Base-by-base conservation (phyloP, 2,113 vertebrate species). In the Progne subis region DNA sequence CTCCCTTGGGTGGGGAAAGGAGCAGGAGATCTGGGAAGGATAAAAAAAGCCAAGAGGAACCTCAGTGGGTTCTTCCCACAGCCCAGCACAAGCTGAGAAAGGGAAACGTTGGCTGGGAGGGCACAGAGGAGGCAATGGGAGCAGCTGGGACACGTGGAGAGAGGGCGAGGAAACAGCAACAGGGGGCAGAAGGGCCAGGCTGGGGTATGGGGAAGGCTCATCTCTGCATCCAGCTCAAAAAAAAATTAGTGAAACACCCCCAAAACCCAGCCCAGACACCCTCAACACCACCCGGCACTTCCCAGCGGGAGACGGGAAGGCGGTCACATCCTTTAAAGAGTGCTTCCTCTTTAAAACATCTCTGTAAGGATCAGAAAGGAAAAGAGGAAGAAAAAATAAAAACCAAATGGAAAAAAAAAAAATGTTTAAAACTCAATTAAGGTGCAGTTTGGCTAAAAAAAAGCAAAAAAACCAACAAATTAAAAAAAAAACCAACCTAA, bases 361-460 rank as follows among this genome's bases (percentile, higher is more conserved):
- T 80, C 89, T 24, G 31, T 13, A 65, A 90, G n/a, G 93, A 96
- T 43, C 28, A 44, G 31, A 96, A 97, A 94, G 80, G 82, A 94
- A 96, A 82, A 86, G 77, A 82, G 90, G 77, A 76, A 61, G 39
- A 12, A 55, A 17, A 23, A 53, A 71, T 37, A 37, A 63, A 3
- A 76, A 71, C 8, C 7, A 69, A 67, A 31, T 2, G 1, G 16
- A 24, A 55, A 75, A 49, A 65, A 80, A 34, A 89, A 65, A 80
- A 34, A 89, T 11, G 41, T 92, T 92, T 96, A 32, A 20, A 96
- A 97, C 88, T 91, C 81, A 94, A 85, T 88, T 77, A 97, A 97
- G 91, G 95, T 95, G 92, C 72, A 97, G 76, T 97, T 96, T 96
- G 94, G 85, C 94, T 96, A 84, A 96, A 91, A 96, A 95, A 28